phyloP scores from a whole-genome alignment of 2,113 vertebrate species.

The Nibea coibor region DNA sequence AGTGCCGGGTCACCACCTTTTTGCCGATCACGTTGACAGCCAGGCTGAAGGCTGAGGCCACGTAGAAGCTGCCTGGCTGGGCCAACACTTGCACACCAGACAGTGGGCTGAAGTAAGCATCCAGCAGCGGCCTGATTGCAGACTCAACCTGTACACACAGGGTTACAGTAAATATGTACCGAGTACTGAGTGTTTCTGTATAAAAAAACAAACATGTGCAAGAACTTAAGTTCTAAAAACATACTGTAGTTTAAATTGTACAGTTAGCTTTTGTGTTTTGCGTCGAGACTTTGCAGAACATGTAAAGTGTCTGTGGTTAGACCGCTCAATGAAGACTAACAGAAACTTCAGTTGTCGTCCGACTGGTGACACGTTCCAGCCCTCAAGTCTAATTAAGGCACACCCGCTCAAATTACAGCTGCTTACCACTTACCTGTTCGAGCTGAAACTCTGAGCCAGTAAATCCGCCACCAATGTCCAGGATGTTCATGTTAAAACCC shows the following conservation, averaged over 20 bases:
- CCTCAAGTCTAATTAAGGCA: background rate
- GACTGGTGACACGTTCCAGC: background rate
- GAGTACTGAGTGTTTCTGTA: background rate
- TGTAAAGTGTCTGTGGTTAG: background rate
- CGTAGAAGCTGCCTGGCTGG: constrained; percentile 93
- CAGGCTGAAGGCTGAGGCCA: constrained; percentile 94
- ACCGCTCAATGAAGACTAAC: background rate
- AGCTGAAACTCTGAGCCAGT: constrained; percentile 92
- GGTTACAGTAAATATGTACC: background rate
- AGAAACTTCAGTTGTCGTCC: too few species aligned
- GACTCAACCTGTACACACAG: constrained; percentile 85
- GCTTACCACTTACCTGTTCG: constrained; percentile 86
- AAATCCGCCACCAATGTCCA: constrained; percentile 97
- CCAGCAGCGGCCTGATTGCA: constrained; percentile 90
- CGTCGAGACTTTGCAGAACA: background rate
- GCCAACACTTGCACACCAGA: constrained; percentile 93
- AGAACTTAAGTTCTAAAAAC: background rate
- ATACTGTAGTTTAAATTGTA: too few species aligned
- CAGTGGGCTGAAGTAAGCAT: constrained; percentile 92
- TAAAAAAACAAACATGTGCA: background rate
- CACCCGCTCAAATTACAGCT: background rate
- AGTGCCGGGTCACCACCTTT: constrained; percentile 86
- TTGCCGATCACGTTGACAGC: constrained; percentile 95
- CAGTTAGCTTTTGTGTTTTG: too few species aligned
- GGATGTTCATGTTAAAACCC: constrained; percentile 93